Percentiles rank a stretch among this genome's conserved stretches.
Evolutionary conservation across 92 coral and sea anemone genomes (phyloP).

Genomic region (Palythoa heliodiscus): DNA sequence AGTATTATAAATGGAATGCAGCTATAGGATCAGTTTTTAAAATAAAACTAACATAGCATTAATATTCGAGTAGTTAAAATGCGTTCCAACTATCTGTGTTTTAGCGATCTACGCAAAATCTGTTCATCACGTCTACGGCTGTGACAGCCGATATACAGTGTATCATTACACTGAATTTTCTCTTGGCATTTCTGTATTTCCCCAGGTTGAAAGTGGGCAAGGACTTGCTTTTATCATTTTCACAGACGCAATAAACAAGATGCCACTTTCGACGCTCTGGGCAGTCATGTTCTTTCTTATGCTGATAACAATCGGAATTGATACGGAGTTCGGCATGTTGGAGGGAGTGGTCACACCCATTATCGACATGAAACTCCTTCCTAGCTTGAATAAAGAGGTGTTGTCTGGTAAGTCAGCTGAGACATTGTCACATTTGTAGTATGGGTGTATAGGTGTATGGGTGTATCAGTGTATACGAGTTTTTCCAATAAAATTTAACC

Average conservation of each 20-base stretch:
- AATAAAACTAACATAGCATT: no score
- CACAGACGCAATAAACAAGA: constrained; percentile 93
- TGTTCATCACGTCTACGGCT: no score
- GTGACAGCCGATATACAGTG: no score
- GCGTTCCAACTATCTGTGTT: no score
- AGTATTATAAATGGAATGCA: no score
- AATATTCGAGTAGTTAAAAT: no score
- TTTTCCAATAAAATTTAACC: no score
- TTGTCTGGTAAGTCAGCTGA: constrained; percentile 71
- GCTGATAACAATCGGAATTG: constrained; percentile 88
- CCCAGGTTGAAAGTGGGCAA: constrained; percentile 76
- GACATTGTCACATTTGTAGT: no score
- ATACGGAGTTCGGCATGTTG: constrained; percentile 97
- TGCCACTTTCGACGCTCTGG: constrained; percentile 91
- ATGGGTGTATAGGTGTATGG: no score
- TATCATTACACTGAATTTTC: neutral
- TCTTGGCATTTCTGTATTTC: neutral
- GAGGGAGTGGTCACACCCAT: constrained; percentile 99
- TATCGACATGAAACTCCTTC: constrained; percentile 84
- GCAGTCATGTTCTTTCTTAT: constrained; percentile 96
- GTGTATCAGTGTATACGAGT: no score
- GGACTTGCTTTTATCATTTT: constrained; percentile 94
- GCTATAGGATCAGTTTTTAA: no score
- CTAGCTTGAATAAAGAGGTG: constrained; percentile 84
- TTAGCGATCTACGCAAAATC: no score